Percentiles rank a stretch among this genome's conserved stretches.
Conservation (phyloP, 2,113 vertebrate species). For the Rhadina sibilatrix region DNA sequence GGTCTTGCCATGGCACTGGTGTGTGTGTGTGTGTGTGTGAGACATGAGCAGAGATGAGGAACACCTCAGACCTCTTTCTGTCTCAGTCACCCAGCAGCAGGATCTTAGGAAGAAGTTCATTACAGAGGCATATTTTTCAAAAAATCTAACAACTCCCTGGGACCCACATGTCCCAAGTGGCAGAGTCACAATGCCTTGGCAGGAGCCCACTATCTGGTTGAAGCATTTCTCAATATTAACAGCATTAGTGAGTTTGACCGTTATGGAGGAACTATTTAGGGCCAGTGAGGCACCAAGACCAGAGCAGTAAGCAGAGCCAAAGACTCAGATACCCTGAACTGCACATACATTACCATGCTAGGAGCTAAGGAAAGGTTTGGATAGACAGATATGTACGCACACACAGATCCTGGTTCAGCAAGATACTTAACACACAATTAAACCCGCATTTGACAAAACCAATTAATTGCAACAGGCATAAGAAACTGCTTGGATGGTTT, state of each 20-base stretch:
- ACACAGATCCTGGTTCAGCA: slow-evolving; percentile 23
- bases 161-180: background rate
- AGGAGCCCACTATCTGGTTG: background rate
- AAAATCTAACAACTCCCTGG: background rate
- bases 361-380: background rate
- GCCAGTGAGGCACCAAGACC: background rate
- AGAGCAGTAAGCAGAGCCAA: background rate
- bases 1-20: background rate
- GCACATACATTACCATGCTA: background rate
- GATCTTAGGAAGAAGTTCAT: background rate
- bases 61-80: background rate
- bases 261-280: background rate
- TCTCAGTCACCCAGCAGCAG: background rate
- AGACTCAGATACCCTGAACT: background rate
- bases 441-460: background rate
- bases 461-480: background rate
- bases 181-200: background rate
- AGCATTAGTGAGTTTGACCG: background rate
- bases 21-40: accelerated
- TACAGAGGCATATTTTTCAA: background rate
- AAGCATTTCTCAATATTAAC: background rate
- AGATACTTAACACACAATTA: slow-evolving; percentile 14
- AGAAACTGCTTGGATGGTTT: slow-evolving; percentile 36
- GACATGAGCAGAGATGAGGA: accelerated
- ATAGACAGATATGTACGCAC: background rate